Base-by-base conservation (phyloP, 1,140 invertebrate genomes). In the Nephila pilipes region DNA sequence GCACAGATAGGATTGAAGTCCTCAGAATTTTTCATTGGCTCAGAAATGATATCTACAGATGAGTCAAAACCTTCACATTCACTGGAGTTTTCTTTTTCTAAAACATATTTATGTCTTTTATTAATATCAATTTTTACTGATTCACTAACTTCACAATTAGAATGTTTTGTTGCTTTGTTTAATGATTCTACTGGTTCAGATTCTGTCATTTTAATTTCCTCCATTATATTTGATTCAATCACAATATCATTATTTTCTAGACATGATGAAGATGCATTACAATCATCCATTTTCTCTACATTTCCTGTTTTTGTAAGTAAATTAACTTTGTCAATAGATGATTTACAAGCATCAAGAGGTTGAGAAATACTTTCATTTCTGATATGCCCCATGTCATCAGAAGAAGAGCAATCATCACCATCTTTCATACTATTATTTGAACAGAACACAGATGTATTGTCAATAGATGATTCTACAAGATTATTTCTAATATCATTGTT, bases 381-480 rank as follows among this genome's bases (percentile, higher is more conserved):
- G 22, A 3, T 22, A 63, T 60, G n/a, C 22, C 38, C 38, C 22
- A 25, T 90, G 32, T 90, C 89, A 55, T 29, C 75, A 58, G 89
- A 90, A 32, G 89, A 89, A 36, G 87, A 75, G 20, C 87, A 81
- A 29, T 81, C 60, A 81, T 38, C n/a, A 80, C 32, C 63, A 89
- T 79, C 65, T 75, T 55, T 85, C 29, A 54, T 36, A 46, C 57
- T 65, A 85, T 16, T 38, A 25, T 32, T 63, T 63, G 32, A 25
- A 38, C 10, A 8, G 69, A 63, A 75, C 8, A 89, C 2, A 54
- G 54, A 29, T 16, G 4, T 75, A 54, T 89, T 79, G 57, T 89
- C 87, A 63, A 63, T 75, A 54, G 87, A 89, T 79, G 87, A 89
- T 38, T 89, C 55, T 16, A 89, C 87, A 46, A 75, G 54, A 6